Percentiles rank a stretch among this genome's conserved stretches.
Evolutionary conservation across 2,888 invertebrate genomes (phyloP).

Genomic region (Scaeva pyrastri): DNA sequence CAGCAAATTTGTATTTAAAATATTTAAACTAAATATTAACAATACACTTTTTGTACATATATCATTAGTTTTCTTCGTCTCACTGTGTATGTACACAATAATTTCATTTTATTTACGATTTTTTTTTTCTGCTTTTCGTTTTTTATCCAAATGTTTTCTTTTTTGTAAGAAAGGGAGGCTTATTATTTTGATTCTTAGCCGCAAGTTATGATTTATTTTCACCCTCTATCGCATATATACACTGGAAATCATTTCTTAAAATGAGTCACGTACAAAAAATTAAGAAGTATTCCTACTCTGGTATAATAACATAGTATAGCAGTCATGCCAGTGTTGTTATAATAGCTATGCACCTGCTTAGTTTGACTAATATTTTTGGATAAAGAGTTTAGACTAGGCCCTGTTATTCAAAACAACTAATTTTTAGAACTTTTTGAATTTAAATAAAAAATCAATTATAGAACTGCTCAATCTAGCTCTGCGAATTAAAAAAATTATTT

Average conservation of each 20-base stretch:
- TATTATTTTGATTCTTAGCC: conserved; percentile 17
- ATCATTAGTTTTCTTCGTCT: conserved; percentile 11
- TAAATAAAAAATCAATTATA: too few relatives aligned
- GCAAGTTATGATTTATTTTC: conserved; percentile 59
- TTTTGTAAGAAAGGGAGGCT: conserved; percentile 28
- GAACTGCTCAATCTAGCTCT: too few relatives aligned
- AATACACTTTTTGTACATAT: conserved; percentile 40
- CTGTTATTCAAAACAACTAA: too few relatives aligned
- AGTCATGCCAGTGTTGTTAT: conserved; percentile 36
- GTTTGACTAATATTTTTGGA: too few relatives aligned
- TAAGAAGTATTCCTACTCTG: conserved; percentile 24
- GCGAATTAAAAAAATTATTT: too few relatives aligned
- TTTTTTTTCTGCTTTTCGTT: neutral
- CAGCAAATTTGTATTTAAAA: conserved; percentile 1
- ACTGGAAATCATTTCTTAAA: conserved; percentile 59
- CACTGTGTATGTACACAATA: neutral
- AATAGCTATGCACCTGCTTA: neutral
- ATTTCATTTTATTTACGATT: conserved; percentile 1
- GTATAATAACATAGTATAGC: neutral
- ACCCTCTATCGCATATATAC: conserved; percentile 51
- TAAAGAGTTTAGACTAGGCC: too few relatives aligned
- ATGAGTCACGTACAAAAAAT: conserved; percentile 67
- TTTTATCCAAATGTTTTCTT: conserved; percentile 11
- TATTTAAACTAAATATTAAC: conserved; percentile 5
- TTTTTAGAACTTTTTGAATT: too few relatives aligned